Conservation (phyloP, 2,113 vertebrate species). For the Megaceryle maxima region DNA sequence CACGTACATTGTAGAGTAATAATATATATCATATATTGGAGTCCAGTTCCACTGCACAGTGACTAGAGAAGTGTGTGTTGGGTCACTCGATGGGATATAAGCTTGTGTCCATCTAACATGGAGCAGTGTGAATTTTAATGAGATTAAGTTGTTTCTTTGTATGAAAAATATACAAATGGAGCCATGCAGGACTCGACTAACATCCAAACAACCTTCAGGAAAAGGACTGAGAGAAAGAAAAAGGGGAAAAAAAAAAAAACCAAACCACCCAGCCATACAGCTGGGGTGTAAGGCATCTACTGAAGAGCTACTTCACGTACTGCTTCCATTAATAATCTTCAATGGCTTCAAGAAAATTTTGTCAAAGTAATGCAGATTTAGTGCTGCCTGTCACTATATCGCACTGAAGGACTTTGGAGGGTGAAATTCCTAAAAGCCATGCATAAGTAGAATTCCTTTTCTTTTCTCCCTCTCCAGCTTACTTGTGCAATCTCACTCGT, state of each 20-base stretch:
- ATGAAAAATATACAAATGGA: not conserved
- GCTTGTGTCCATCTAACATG: not conserved
- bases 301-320: not conserved
- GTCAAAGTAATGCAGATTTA: conserved; percentile 31
- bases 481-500: not conserved
- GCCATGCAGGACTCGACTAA: not conserved
- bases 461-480: not conserved
- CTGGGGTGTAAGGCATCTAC: not conserved
- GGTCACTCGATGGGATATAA: not conserved
- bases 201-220: not conserved
- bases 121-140: not conserved
- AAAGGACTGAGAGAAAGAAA: not conserved
- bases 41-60: not conserved
- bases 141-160: not conserved
- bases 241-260: not conserved
- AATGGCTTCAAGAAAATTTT: not conserved
- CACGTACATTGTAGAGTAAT: not conserved
- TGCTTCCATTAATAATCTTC: not conserved
- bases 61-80: not conserved
- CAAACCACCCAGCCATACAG: not conserved
- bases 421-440: conserved; percentile 19
- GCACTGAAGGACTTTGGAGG: conserved; percentile 12
- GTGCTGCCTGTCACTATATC: not conserved
- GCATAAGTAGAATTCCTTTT: not conserved
- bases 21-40: not conserved